Base-by-base conservation (phyloP, 1,140 invertebrate genomes). In the Pogonomyrmex californicus region DNA sequence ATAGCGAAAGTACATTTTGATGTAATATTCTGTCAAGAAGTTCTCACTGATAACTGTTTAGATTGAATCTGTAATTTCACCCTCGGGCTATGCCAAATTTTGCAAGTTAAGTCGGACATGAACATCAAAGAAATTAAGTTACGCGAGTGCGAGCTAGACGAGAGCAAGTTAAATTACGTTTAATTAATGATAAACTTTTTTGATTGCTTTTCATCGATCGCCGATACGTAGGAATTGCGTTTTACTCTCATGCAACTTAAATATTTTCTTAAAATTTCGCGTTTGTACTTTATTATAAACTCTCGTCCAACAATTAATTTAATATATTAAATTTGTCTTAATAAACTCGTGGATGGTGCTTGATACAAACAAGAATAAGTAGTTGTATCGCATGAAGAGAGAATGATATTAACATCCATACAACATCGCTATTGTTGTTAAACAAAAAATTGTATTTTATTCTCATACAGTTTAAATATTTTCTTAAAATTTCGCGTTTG, bases 81-180 rank as follows among this genome's bases (percentile, higher is more conserved):
- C 78, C 65, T 71, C 65, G 65, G 54, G 65, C 77, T 17, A 6
- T 14, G 41, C 23, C 78, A 38, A 82, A 82, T 82, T 82, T 82
- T 82, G 54, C 66, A 58, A 82, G 78, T 82, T 82, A 71, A 44
- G 65, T 71, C 51, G 17, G 44, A 47, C 54, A 54, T 47, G 65
- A 82, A 82, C 65, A 58, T 82, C 78, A 82, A 71, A 82, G 78
- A 82, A 68, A 82, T 82, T 82, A 71, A 71, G 68, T 82, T 82
- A 82, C 78, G 3, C 41, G 78, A 82, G 41, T 81, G 51, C 65
- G 30, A 82, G 38, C 14, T 38, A 33, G 54, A 47, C 9, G 65
- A 36, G 65, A 60, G 30, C 41, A 71, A 82, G 65, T 82, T 82
- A 82, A 82, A 82, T 71, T 60, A 58, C 78, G 30, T 82, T 82